phyloP scores from a whole-genome alignment of 2,113 vertebrate genomes.

The Acinonyx jubatus region DNA sequence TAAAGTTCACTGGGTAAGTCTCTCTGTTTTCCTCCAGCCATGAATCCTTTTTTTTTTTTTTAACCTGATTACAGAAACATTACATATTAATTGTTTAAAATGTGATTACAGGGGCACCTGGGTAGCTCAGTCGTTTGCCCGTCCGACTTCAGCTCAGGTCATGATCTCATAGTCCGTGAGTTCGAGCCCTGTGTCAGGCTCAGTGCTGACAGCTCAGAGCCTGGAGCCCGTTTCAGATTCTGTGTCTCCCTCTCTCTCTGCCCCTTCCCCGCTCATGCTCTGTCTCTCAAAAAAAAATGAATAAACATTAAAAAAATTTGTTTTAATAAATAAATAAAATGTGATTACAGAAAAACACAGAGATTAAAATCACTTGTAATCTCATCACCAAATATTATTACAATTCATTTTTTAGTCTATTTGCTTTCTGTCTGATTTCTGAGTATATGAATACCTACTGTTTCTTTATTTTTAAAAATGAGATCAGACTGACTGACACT shows the following conservation, averaged over 20 bases:
- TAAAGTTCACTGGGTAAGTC: background rate
- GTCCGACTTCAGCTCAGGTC: too few species aligned
- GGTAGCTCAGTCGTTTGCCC: too few species aligned
- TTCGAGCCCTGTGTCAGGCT: too few species aligned
- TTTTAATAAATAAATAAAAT: background rate
- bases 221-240: too few species aligned
- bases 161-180: too few species aligned
- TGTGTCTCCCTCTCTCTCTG: too few species aligned
- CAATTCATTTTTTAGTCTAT: background rate
- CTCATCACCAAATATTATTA: background rate
- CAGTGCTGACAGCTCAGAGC: too few species aligned
- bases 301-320: too few species aligned
- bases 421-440: conserved; percentile 17
- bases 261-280: too few species aligned
- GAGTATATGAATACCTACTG: background rate
- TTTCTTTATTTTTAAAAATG: conserved; percentile 20
- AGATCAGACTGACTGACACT: background rate
- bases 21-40: background rate
- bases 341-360: background rate
- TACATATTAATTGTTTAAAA: background rate
- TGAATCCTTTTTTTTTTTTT: background rate
- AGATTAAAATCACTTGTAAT: conserved; percentile 36
- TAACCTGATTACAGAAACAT: background rate
- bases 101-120: background rate
- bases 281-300: too few species aligned